Evolutionary conservation across 2,797 vertebrate species (phyloP).

Genomic region (Falco columbarius): DNA sequence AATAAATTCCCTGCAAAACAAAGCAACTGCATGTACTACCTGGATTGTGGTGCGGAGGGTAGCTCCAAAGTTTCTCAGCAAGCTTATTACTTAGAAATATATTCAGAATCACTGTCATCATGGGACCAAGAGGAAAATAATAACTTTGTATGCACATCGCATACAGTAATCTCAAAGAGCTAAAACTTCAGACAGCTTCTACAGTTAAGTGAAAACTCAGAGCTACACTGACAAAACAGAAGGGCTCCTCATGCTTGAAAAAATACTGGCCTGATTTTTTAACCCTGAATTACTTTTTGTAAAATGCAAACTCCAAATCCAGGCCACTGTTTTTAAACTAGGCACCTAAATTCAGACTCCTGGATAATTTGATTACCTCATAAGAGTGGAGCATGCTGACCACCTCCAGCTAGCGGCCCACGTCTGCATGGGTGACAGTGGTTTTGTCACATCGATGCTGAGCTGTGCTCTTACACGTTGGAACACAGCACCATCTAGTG

Average conservation of each 20-base stretch:
- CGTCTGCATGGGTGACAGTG: rapidly evolving
- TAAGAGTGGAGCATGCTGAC: not conserved
- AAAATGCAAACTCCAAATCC: not conserved
- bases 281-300: not conserved
- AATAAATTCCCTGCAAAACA: not conserved
- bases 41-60: not conserved
- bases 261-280: not conserved
- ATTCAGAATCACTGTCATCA: not conserved
- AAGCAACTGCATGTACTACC: not conserved
- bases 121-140: not conserved
- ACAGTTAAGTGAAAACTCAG: not conserved
- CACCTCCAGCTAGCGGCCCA: not conserved
- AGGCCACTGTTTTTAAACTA: not conserved
- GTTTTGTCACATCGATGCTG: rapidly evolving
- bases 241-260: not conserved
- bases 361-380: not conserved
- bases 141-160: not conserved
- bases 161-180: not conserved
- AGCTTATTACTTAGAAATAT: not conserved
- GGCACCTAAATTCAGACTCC: not conserved
- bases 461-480: not conserved
- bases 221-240: not conserved
- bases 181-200: not conserved
- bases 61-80: not conserved
- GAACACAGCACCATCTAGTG: constrained; percentile 70